These are phyloP conservation scores for Cheilosia vulpina DNA, from an alignment of 2,888 invertebrate species.

Conservation along the genomic window DNA sequence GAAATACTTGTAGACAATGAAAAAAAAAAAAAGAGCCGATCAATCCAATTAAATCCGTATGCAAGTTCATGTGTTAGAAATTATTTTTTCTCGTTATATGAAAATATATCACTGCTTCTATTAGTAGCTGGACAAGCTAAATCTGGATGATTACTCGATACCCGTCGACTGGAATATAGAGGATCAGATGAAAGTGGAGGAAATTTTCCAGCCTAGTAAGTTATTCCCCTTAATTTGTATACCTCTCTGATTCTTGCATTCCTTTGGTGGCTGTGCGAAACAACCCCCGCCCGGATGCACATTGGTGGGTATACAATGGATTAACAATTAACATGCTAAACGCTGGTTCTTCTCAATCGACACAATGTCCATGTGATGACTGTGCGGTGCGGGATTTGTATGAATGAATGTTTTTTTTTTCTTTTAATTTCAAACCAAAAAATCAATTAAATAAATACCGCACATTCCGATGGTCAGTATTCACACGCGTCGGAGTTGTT, in stretches of 20 bases:
- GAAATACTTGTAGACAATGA: not conserved
- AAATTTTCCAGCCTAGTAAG: slow-evolving; percentile 36
- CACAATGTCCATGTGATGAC: slow-evolving; percentile 37
- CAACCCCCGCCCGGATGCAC: not conserved
- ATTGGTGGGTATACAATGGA: not conserved
- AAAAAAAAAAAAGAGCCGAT: slow-evolving; percentile 6
- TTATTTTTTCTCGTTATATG: slow-evolving; percentile 1
- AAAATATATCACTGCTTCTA: slow-evolving; percentile 12
- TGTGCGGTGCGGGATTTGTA: slow-evolving; percentile 6
- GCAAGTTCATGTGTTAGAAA: slow-evolving; percentile 5
- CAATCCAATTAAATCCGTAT: slow-evolving; percentile 21
- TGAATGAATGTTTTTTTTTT: slow-evolving; percentile 44
- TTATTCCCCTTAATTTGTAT: slow-evolving; percentile 33
- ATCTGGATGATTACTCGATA: slow-evolving; percentile 33
- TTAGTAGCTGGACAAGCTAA: slow-evolving; percentile 18
- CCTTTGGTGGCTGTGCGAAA: slow-evolving; percentile 14
- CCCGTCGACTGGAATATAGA: not conserved
- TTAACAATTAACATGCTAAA: slow-evolving; percentile 20
- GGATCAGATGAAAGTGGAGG: not conserved
- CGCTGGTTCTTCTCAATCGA: slow-evolving; percentile 47
- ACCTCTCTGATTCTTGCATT: slow-evolving; percentile 37
- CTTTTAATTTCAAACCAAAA: slow-evolving; percentile 12
- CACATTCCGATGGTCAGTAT: slow-evolving; percentile 51
- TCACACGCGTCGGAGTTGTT: slow-evolving; percentile 34
- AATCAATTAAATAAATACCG: slow-evolving; percentile 41